Conservation (phyloP, 2,113 vertebrate genomes). For the Lasiurus borealis region DNA sequence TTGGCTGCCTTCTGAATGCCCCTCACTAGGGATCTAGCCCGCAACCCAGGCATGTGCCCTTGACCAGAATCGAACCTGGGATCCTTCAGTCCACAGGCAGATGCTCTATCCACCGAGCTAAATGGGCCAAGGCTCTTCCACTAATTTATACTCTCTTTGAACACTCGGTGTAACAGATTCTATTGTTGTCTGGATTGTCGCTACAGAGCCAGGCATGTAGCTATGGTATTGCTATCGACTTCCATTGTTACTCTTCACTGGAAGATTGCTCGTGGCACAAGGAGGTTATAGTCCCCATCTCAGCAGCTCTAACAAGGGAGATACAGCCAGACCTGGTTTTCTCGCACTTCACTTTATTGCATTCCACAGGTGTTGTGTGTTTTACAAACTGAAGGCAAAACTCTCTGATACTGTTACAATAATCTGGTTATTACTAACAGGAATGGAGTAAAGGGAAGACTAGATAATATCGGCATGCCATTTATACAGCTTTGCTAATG, state of each 20-base stretch:
- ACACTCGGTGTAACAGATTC: background rate
- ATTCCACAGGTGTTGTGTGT: background rate
- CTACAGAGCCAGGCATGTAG: background rate
- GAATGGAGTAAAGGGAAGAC: too few species aligned
- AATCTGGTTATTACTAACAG: too few species aligned
- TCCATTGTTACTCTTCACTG: background rate
- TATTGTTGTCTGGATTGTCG: background rate
- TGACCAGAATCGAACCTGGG: too few species aligned
- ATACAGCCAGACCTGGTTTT: background rate
- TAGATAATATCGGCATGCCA: too few species aligned
- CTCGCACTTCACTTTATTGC: background rate
- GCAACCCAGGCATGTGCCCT: too few species aligned
- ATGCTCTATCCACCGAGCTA: too few species aligned
- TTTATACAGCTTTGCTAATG: too few species aligned
- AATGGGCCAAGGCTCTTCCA: background rate
- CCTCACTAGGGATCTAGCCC: too few species aligned
- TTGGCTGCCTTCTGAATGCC: too few species aligned
- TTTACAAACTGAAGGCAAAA: background rate
- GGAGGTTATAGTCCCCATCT: background rate
- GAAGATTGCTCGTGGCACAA: background rate
- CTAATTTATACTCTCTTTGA: constrained; percentile 33
- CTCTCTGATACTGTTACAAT: too few species aligned
- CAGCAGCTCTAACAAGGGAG: background rate
- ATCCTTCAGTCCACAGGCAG: too few species aligned
- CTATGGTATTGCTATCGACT: background rate